Percentiles rank a stretch among this genome's conserved stretches.
phyloP scores from a whole-genome alignment of 2,888 invertebrate genomes.

The Andrena chrysosceles region DNA sequence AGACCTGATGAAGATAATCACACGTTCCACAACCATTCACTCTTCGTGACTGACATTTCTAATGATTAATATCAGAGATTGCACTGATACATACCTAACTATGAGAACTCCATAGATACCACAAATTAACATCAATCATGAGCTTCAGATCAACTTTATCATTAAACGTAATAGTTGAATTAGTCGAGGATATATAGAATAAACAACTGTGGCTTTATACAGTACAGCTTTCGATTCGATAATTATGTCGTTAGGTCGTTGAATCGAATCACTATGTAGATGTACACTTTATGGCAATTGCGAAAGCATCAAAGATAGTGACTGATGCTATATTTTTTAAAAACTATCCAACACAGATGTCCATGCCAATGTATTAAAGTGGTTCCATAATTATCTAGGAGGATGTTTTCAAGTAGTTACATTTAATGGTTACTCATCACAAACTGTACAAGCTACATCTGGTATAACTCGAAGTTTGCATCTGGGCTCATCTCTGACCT shows the following conservation, averaged over 20 bases:
- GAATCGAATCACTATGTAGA: not conserved
- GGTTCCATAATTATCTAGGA: slow-evolving; percentile 15
- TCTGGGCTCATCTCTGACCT: slow-evolving; percentile 6
- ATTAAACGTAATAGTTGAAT: no score
- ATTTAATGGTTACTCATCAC: not conserved
- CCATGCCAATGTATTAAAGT: slow-evolving; percentile 4
- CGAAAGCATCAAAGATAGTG: not conserved
- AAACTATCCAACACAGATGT: not conserved
- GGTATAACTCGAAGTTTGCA: slow-evolving; percentile 2
- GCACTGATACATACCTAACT: no score
- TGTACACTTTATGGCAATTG: not conserved
- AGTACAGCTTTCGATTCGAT: no score
- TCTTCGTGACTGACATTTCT: no score
- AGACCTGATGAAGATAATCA: not conserved
- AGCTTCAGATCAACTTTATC: no score
- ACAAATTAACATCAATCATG: no score
- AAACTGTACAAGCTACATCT: slow-evolving; percentile 19
- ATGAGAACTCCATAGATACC: no score
- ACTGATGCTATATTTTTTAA: not conserved
- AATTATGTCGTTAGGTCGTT: no score
- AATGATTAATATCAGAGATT: no score
- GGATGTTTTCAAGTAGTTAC: slow-evolving; percentile 17
- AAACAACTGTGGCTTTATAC: no score
- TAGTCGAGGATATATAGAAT: no score
- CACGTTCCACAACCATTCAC: no score